Evolutionary conservation across 2,888 invertebrate species (phyloP).

Genomic region (Coelopa pilipes): DNA sequence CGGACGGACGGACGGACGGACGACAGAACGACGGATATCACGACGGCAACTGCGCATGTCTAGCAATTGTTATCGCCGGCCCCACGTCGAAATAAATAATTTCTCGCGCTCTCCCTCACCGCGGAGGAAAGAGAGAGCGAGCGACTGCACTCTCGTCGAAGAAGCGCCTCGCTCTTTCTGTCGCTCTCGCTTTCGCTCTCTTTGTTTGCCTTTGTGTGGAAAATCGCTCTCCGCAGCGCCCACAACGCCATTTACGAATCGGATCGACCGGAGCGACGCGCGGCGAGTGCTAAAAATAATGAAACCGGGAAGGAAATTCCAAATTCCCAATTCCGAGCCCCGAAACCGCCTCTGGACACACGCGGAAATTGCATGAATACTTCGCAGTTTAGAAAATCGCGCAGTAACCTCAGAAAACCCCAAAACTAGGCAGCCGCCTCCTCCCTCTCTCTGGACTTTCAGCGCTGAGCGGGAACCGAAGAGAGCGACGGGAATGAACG

Average conservation of each 20-base stretch:
- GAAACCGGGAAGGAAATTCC: too few relatives aligned
- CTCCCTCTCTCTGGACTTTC: too few relatives aligned
- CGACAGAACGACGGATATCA: background rate
- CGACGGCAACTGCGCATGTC: slow-evolving; percentile 46
- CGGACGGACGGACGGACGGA: background rate
- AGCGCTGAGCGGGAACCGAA: too few relatives aligned
- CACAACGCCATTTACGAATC: background rate
- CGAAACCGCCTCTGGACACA: too few relatives aligned
- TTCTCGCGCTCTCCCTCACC: background rate
- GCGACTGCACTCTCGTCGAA: background rate
- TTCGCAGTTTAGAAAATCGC: too few relatives aligned
- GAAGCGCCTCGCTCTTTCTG: background rate
- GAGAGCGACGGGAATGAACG: too few relatives aligned
- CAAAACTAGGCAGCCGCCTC: too few relatives aligned
- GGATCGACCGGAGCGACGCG: background rate
- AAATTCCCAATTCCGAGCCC: too few relatives aligned
- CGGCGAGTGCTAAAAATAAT: background rate
- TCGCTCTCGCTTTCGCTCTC: background rate
- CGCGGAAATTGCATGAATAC: too few relatives aligned
- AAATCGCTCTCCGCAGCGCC: slow-evolving; percentile 26
- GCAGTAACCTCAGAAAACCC: too few relatives aligned
- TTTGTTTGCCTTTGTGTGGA: slow-evolving; percentile 18
- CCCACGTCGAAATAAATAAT: background rate
- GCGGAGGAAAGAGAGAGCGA: background rate
- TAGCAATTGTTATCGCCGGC: slow-evolving; percentile 44